Evolutionary conservation across 1,140 invertebrate species (phyloP).

Genomic region (Polyergus mexicanus): DNA sequence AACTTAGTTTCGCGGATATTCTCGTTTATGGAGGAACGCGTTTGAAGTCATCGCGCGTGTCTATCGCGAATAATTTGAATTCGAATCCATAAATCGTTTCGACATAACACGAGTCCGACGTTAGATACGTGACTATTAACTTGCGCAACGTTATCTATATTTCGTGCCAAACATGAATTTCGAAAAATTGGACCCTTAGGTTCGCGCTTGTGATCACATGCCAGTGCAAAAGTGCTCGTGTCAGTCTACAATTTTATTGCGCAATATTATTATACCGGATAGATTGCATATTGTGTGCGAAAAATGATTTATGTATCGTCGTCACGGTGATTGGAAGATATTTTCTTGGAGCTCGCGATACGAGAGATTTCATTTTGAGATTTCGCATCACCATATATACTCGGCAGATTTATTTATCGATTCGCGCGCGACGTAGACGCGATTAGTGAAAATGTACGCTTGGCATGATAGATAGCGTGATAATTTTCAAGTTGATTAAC

Average conservation of each 20-base stretch:
- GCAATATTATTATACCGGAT: conserved; percentile 39
- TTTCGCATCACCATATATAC: conserved; percentile 25
- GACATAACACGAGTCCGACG: not conserved
- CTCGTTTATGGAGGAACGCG: not conserved
- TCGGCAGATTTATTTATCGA: not conserved
- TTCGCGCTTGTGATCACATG: conserved; percentile 1
- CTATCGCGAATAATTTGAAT: not conserved
- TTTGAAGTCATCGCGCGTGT: not conserved
- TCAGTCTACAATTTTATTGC: conserved; percentile 2
- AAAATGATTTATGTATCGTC: conserved; percentile 55
- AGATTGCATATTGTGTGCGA: conserved; percentile 43
- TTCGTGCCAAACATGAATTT: not conserved
- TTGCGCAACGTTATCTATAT: conserved; percentile 6
- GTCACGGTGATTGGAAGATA: not conserved
- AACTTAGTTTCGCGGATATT: not conserved
- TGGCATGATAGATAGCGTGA: not conserved
- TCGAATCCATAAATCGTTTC: not conserved
- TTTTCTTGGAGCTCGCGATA: not conserved
- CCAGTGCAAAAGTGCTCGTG: not conserved
- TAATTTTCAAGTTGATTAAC: conserved; percentile 61
- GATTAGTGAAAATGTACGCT: conserved; percentile 37
- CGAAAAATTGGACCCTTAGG: conserved; percentile 14
- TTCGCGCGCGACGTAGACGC: not conserved
- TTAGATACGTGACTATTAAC: not conserved
- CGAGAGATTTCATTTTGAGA: conserved; percentile 17